Percentiles rank a stretch among this genome's conserved stretches.
These are phyloP conservation scores for Xanthorhoe designata DNA, from an alignment of 2,888 invertebrate genomes.

Conservation along the genomic window DNA sequence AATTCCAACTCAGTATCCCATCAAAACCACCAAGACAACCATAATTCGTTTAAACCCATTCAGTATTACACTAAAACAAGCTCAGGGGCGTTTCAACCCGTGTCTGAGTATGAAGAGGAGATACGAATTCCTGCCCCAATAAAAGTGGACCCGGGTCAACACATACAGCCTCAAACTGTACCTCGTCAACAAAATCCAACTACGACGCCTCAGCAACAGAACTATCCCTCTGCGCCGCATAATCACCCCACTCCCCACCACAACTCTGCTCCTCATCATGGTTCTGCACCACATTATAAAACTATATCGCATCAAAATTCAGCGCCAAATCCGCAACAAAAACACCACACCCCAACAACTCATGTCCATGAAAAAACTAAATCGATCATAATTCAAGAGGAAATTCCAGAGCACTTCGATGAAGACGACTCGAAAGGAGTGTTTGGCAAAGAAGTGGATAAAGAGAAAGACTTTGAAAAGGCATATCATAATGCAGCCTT, in stretches of 20 bases:
- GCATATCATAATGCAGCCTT: conserved; percentile 75
- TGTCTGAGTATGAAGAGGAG: conserved; percentile 68
- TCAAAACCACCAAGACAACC: conserved; percentile 36
- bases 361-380: conserved; percentile 70
- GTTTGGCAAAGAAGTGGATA: conserved; percentile 69
- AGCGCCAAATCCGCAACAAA: conserved; percentile 37
- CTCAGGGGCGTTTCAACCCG: conserved; percentile 51
- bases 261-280: conserved; percentile 27
- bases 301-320: conserved; percentile 32
- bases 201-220: conserved; percentile 41
- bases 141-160: conserved; percentile 66
- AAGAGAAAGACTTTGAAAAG: conserved; percentile 78
- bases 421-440: conserved; percentile 66
- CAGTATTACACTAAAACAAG: conserved; percentile 32
- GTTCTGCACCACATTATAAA: conserved; percentile 24
- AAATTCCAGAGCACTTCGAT: conserved; percentile 63
- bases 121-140: conserved; percentile 61
- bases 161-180: conserved; percentile 49
- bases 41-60: conserved; percentile 38
- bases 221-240: conserved; percentile 19
- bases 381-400: conserved; percentile 68
- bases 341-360: conserved; percentile 49
- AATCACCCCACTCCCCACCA: conserved; percentile 33
- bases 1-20: conserved; percentile 34
- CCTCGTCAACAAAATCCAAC: conserved; percentile 43